A percentile compares a stretch with the other conserved stretches of the same genome.
Evolutionary conservation across 2,113 vertebrate genomes (phyloP).

Genomic region (Myiopsitta monachus): DNA sequence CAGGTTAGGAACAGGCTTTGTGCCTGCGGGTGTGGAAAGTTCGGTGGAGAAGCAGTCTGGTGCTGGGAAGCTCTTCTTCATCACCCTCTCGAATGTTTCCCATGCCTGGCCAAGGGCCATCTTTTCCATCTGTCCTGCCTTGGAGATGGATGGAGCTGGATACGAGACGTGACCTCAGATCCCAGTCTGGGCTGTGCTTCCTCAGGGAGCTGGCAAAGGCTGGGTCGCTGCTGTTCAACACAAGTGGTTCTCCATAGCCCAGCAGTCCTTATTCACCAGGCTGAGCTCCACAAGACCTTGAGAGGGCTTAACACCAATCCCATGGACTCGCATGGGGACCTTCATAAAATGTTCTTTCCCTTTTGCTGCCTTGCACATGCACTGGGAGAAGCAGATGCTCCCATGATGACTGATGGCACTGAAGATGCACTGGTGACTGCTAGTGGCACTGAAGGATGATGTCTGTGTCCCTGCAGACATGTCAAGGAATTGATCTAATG

Average conservation of each 20-base stretch:
- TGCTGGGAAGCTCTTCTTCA: background rate
- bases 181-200: background rate
- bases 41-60: background rate
- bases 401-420: background rate
- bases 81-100: background rate
- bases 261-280: background rate
- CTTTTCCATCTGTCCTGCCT: background rate
- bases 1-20: background rate
- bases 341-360: background rate
- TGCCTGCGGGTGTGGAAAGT: background rate
- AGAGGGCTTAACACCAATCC: background rate
- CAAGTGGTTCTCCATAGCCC: background rate
- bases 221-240: fast-evolving
- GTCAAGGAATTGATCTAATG: background rate
- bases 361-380: background rate
- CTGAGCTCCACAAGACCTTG: background rate
- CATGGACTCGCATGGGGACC: background rate
- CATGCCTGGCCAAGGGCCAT: background rate
- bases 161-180: background rate
- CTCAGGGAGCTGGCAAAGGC: background rate
- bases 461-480: background rate
- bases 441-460: background rate
- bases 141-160: background rate
- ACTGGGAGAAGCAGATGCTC: background rate
- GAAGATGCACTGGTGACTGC: no score